Percentiles rank a stretch among this genome's conserved stretches.
Conservation (phyloP, 2,113 vertebrate species). For the Acrocephalus kingi region DNA sequence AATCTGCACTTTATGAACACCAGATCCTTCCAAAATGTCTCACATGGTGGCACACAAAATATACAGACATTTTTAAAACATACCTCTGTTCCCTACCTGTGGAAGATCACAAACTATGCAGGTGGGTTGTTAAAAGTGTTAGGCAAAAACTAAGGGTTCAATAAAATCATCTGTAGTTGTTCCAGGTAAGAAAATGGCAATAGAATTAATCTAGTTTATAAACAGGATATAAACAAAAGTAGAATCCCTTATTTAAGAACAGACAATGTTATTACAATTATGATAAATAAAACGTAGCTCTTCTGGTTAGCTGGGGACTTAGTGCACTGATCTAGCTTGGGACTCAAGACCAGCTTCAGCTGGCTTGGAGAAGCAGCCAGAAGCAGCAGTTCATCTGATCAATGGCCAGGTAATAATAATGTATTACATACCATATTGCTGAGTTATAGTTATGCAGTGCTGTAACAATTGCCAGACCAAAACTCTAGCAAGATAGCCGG, state of each 20-base stretch:
- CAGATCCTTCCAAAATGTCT: background rate
- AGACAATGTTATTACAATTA: background rate
- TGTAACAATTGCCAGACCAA: constrained; percentile 5
- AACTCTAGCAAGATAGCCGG: background rate
- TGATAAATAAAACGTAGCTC: background rate
- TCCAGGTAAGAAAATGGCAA: background rate
- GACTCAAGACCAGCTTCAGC: background rate
- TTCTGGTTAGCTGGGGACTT: background rate
- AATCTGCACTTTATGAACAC: background rate
- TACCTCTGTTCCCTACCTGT: background rate
- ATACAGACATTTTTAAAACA: background rate
- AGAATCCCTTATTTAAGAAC: background rate
- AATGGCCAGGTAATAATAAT: constrained; percentile 37
- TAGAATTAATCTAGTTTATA: background rate
- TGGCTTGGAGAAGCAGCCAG: background rate
- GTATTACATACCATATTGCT: constrained; percentile 10
- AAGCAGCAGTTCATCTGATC: constrained; percentile 29
- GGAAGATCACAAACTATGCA: background rate
- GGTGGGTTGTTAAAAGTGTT: background rate
- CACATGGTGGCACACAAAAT: background rate
- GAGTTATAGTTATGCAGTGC: background rate
- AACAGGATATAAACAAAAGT: background rate
- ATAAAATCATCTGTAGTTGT: background rate
- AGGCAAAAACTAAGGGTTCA: background rate
- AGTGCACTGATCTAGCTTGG: background rate